Percentiles rank a stretch among this genome's conserved stretches.
Evolutionary conservation across 2,797 vertebrate genomes (phyloP).

Genomic region (Pangasius macronema): DNA sequence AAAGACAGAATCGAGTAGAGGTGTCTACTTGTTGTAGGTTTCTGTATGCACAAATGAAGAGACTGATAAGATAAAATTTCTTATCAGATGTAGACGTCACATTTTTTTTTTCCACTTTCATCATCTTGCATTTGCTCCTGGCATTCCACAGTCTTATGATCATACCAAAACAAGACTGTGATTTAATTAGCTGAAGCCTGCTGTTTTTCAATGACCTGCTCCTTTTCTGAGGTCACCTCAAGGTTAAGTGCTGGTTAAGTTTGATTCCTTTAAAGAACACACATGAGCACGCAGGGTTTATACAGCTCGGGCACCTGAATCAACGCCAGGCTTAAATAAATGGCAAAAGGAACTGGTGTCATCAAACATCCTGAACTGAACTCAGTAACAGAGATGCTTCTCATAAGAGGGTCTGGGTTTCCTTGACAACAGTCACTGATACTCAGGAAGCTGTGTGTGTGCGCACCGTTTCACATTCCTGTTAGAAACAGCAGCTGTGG

Average conservation of each 20-base stretch:
- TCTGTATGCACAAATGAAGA: background rate
- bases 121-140: background rate
- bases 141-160: background rate
- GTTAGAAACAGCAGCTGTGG: slow-evolving; percentile 53
- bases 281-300: slow-evolving; percentile 33
- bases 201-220: slow-evolving; percentile 65
- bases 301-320: background rate
- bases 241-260: slow-evolving; percentile 59
- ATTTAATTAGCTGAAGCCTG: slow-evolving; percentile 64
- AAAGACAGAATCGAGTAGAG: no score
- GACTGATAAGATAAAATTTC: background rate
- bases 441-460: slow-evolving; percentile 55
- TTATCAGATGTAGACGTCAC: background rate
- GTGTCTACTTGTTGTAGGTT: no score
- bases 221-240: slow-evolving; percentile 59
- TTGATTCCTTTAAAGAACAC: slow-evolving; percentile 49
- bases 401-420: slow-evolving; percentile 48
- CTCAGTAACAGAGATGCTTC: slow-evolving; percentile 38
- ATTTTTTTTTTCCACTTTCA: background rate
- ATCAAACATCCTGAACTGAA: slow-evolving; percentile 53
- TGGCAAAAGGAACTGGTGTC: slow-evolving; percentile 26
- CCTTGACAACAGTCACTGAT: slow-evolving; percentile 62
- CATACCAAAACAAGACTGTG: slow-evolving; percentile 52
- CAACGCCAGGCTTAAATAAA: slow-evolving; percentile 22
- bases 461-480: slow-evolving; percentile 45